A percentile compares a stretch with the other conserved stretches of the same genome.
Evolutionary conservation across 2,797 vertebrate species (phyloP).

Genomic region (Paguma larvata): DNA sequence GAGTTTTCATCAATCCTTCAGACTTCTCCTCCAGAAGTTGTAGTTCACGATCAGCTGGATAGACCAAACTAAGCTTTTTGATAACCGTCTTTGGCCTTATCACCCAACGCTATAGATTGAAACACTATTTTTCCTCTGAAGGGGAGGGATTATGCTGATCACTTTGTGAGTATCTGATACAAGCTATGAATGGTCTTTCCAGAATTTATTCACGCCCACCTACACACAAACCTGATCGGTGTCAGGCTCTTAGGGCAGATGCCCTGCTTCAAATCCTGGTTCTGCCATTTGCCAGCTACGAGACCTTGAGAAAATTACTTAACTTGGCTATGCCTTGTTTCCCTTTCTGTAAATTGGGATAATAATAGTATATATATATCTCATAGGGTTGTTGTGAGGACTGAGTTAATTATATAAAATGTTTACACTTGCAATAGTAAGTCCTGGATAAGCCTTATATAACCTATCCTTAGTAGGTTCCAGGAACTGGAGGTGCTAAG

Average conservation of each 20-base stretch:
- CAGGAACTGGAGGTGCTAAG: neutral
- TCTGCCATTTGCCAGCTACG: neutral
- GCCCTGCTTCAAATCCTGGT: neutral
- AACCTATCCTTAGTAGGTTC: neutral
- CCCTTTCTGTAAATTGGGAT: neutral
- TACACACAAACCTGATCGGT: neutral
- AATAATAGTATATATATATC: neutral
- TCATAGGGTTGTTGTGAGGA: neutral
- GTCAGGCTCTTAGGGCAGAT: neutral
- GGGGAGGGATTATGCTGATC: neutral
- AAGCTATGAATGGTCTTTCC: neutral
- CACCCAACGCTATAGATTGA: neutral
- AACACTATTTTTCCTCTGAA: neutral
- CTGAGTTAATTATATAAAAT: neutral
- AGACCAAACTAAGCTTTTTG: neutral
- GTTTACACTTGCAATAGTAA: neutral
- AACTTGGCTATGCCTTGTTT: neutral
- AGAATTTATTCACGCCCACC: conserved; percentile 6
- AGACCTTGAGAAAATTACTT: neutral
- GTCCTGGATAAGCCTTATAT: neutral
- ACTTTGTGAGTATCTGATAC: neutral
- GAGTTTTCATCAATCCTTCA: neutral
- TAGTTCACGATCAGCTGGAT: neutral
- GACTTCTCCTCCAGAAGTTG: neutral
- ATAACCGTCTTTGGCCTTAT: neutral